These are phyloP conservation scores for Lasiurus cinereus DNA, from an alignment of 2,113 vertebrate species.

Conservation along the genomic window DNA sequence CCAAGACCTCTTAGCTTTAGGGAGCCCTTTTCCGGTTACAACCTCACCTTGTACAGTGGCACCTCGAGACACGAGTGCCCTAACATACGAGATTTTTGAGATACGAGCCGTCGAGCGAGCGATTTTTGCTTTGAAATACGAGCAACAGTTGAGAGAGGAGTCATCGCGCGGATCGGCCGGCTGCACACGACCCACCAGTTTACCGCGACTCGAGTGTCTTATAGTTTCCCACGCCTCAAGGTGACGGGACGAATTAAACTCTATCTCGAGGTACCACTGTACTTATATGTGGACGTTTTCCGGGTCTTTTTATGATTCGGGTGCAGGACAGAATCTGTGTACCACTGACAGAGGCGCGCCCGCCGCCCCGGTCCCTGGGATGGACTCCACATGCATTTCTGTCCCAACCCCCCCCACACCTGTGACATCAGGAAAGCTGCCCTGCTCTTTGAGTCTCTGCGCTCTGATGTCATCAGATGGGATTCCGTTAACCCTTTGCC, in stretches of 20 bases:
- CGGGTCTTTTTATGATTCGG: background rate
- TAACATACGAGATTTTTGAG: no score
- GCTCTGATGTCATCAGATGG: slow-evolving; percentile 98
- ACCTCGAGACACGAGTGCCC: no score
- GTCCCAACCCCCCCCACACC: slow-evolving; percentile 64
- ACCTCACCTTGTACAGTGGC: background rate
- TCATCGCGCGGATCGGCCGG: no score
- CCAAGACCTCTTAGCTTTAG: slow-evolving; percentile 7
- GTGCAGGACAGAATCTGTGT: slow-evolving; percentile 66
- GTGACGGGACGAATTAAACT: no score
- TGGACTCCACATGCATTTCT: slow-evolving; percentile 81
- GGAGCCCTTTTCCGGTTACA: slow-evolving; percentile 32
- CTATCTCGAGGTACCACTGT: background rate
- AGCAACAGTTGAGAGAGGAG: no score
- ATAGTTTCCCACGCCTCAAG: no score
- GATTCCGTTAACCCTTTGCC: slow-evolving; percentile 99
- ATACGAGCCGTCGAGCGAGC: no score
- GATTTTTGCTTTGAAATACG: no score
- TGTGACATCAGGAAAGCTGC: slow-evolving; percentile 96
- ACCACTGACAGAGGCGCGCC: slow-evolving; percentile 53
- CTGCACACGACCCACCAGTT: no score
- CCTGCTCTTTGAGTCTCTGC: slow-evolving; percentile 98
- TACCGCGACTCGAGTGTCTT: no score
- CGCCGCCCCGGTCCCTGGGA: slow-evolving; percentile 81
- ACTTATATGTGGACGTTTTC: slow-evolving; percentile 61